A percentile compares a stretch with the other conserved stretches of the same genome.
Conservation (phyloP, 2,113 vertebrate genomes). For the Sorex araneus region DNA sequence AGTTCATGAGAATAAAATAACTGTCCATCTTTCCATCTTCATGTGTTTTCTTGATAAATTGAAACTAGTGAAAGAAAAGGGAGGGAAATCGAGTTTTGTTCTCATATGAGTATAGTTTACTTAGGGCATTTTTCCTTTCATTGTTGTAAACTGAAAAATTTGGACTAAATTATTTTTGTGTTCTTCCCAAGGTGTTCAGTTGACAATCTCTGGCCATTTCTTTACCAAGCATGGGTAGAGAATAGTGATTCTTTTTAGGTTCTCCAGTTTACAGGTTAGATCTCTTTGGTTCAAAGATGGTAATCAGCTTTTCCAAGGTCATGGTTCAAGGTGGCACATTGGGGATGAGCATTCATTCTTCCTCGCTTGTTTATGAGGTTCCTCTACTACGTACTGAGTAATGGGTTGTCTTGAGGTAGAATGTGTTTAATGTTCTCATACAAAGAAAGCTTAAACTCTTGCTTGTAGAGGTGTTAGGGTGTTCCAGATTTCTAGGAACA, state of each 20-base stretch:
- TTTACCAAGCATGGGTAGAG: neutral
- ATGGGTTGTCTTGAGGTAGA: neutral
- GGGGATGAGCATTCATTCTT: neutral
- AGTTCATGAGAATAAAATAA: no score
- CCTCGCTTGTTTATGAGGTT: neutral
- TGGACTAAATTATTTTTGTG: neutral
- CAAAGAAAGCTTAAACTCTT: neutral
- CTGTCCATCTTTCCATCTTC: no score
- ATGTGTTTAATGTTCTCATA: neutral
- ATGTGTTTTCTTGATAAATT: neutral
- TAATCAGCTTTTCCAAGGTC: neutral
- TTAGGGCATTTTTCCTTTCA: neutral
- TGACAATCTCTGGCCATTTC: neutral
- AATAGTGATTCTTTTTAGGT: neutral
- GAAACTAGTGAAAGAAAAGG: constrained; percentile 1
- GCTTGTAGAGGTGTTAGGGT: neutral
- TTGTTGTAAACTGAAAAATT: neutral
- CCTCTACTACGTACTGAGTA: neutral
- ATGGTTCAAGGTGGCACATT: neutral
- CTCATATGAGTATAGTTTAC: neutral
- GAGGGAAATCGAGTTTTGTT: neutral
- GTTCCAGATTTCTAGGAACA: neutral
- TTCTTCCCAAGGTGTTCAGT: neutral
- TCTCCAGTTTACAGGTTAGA: neutral
- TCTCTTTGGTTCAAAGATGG: neutral